Conservation (phyloP, 2,113 vertebrate species). For the Litocranius walleri region DNA sequence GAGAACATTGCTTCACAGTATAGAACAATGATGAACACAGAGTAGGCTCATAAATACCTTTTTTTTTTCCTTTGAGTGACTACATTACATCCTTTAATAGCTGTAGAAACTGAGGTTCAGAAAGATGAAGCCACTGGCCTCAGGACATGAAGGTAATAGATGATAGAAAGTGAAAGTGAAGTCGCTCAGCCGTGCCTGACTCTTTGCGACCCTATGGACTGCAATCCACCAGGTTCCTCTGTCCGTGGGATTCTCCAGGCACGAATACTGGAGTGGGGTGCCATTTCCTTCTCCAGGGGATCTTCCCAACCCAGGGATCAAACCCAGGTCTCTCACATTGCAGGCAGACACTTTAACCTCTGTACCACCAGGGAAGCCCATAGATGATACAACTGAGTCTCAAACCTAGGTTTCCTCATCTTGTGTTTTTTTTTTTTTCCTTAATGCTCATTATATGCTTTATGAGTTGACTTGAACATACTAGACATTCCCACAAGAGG, state of each 20-base stretch:
- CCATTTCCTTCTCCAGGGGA: too few species aligned
- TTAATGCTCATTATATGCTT: not conserved
- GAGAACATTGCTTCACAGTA: not conserved
- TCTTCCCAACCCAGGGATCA: too few species aligned
- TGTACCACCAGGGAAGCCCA: not conserved
- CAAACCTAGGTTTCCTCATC: not conserved
- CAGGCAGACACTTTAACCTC: too few species aligned
- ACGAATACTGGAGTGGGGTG: too few species aligned
- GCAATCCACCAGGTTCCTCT: too few species aligned
- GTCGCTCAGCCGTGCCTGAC: too few species aligned
- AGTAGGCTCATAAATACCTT: not conserved
- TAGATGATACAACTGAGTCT: not conserved
- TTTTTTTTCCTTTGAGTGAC: not conserved
- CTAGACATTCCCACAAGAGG: not conserved
- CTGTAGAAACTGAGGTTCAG: not conserved
- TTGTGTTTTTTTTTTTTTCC: not conserved
- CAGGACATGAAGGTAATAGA: not conserved
- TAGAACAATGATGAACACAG: not conserved
- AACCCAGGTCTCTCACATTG: too few species aligned
- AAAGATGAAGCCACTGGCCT: not conserved
- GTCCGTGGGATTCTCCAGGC: too few species aligned
- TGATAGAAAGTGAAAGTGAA: not conserved
- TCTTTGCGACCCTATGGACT: too few species aligned
- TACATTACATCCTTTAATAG: not conserved
- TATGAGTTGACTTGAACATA: not conserved